Base-by-base conservation (phyloP, 2,113 vertebrate species). In the Spheniscus mendiculus region DNA sequence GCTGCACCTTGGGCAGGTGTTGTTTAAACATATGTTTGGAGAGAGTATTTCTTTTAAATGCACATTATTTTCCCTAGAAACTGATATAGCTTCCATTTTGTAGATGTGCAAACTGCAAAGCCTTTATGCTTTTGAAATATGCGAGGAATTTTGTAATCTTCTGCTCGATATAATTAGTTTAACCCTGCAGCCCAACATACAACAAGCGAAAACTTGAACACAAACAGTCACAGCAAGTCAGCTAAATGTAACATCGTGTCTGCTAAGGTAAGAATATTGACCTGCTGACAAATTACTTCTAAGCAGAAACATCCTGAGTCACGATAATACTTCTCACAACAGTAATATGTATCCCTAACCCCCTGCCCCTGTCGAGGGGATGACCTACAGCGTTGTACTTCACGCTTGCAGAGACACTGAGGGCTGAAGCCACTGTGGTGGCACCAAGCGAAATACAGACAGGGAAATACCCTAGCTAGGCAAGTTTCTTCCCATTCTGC, bases 311-410 rank as follows among this genome's bases (percentile, higher is more conserved):
- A 91, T 65, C 47, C 55, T 62, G 49, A 65, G 49, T 29, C 59
- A 21, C 34, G 58, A 47, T 22, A 9, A 11, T 38, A 11, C 7
- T 58, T 20, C 50, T 62, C 38, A 59, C 21, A 16, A 17, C 25
- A 58, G 32, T 5, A 30, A 13, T 17, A 5, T 5, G 16, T 50
- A 22, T 9, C 12, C 27, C 21, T 42, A 55, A 12, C 2, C 9
- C 29, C 11, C 32, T 34, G 20, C 14, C 26, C 22, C 13, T 19
- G 2, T 42, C 0, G 0, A 74, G 61, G 21, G 29, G 26, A 45
- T n/a, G 44, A 27, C 5, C 40, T 61, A 27, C 10, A 53, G 8
- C 12, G 5, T 2, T 3, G 1, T 34, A 11, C 16, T 74, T 73
- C 58, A 34, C 40, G 5, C 16, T 32, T 45, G 15, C n/a, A 1